Evolutionary conservation across 2,113 vertebrate species (phyloP), one percentile per base, ranked within the genome.

Genomic region (Formicarius rufipectus): DNA sequence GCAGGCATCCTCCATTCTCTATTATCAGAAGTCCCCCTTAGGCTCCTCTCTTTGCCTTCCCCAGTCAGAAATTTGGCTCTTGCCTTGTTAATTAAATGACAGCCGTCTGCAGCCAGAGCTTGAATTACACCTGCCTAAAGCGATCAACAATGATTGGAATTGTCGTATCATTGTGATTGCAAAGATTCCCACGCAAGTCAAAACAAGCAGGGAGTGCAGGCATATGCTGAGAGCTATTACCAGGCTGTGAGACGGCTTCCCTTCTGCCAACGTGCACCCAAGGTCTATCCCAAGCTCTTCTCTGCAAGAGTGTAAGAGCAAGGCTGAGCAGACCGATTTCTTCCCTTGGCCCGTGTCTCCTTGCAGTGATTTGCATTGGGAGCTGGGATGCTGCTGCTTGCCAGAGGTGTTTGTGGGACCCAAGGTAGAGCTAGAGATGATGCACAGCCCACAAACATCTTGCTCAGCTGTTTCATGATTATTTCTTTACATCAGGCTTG

Each of bases 111-210:
- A 95, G 90, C 71, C 91, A 87, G 88, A 81, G 89, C 81, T 68
- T 90, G 90, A 94, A 93, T 95, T 92, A 95, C 81, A 96, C 88
- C 95, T 96, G 96, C 94, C 89, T 92, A 59, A 80, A 96, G 95
- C 71, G 2, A 93, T 85, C 35, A 17, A 35, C 63, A 76, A 59
- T 37, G 93, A 94, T 76, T 90, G 91, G 84, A 83, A 90, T 58
- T 73, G 87, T 58, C 14, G 0, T 62, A 91, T 85, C 87, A 6
- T 91, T 94, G 84, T 76, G 94, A 96, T 93, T 79, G 89, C 94
- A 93, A 91, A 83, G 90, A 90, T 96, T 94, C 89, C 82, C 87
- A 76, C 33, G 10, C 50, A 59, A 90, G 89, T 76, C 74, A 89
- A 95, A 90, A 87, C 78, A 93, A 79, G 94, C 49, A 79, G 74